phyloP scores from a whole-genome alignment of 2,888 invertebrate genomes.

The Polia nebulosa region DNA sequence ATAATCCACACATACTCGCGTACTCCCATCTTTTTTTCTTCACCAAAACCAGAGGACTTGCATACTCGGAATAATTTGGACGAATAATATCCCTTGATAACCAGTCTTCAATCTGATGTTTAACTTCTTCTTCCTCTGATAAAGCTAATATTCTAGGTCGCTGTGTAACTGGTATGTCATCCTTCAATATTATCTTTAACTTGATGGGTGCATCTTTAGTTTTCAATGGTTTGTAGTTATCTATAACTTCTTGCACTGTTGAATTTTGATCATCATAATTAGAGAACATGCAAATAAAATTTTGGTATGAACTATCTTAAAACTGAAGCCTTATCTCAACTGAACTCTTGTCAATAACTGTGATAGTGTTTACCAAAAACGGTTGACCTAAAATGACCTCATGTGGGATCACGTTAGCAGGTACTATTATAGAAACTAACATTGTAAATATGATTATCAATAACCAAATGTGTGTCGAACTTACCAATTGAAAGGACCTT shows the following conservation, averaged over 20 bases:
- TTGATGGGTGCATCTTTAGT: too few relatives aligned
- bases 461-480: conserved; percentile 1
- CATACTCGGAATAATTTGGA: neutral
- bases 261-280: too few relatives aligned
- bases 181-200: neutral
- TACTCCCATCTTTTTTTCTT: neutral
- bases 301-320: too few relatives aligned
- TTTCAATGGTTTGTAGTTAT: too few relatives aligned
- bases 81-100: conserved; percentile 1
- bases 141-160: conserved; percentile 57
- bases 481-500: conserved; percentile 11
- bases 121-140: conserved; percentile 44
- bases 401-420: neutral
- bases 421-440: conserved; percentile 2
- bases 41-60: neutral
- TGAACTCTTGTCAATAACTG: neutral
- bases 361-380: neutral
- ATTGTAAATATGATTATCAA: neutral
- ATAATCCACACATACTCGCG: neutral
- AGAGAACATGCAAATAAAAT: too few relatives aligned
- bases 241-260: too few relatives aligned
- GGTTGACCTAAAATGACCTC: neutral
- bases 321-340: too few relatives aligned
- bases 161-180: conserved; percentile 55
- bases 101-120: conserved; percentile 41